Percentiles rank a stretch among this genome's conserved stretches.
Evolutionary conservation across 2,797 vertebrate species (phyloP).

Genomic region (Liasis olivaceus): DNA sequence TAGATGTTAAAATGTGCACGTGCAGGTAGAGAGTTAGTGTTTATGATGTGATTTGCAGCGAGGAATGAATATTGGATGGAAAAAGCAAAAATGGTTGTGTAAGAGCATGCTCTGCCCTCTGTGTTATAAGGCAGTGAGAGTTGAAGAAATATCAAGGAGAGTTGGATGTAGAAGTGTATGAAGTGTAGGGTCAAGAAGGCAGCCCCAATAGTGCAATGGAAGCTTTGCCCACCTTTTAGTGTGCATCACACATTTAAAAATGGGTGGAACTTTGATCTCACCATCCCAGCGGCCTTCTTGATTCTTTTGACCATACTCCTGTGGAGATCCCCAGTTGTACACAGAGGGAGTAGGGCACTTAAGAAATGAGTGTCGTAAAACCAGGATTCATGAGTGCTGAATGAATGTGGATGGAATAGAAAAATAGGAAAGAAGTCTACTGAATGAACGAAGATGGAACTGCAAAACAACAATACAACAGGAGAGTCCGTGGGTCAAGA

Average conservation of each 20-base stretch:
- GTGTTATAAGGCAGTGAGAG: not conserved
- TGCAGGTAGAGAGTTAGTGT: not conserved
- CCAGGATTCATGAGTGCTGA: not conserved
- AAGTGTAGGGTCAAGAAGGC: not conserved
- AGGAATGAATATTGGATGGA: not conserved
- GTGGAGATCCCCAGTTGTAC: not conserved
- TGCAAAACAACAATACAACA: not conserved
- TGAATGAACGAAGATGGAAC: not conserved
- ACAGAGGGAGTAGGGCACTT: not conserved
- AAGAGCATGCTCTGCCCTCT: not conserved
- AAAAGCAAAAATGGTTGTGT: not conserved
- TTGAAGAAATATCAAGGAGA: not conserved
- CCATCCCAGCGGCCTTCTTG: not conserved
- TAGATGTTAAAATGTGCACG: not conserved
- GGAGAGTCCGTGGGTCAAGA: not conserved
- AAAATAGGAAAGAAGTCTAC: not conserved
- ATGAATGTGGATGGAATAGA: not conserved
- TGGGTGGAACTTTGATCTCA: not conserved
- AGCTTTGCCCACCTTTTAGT: not conserved
- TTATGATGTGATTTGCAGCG: not conserved
- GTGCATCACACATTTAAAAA: not conserved
- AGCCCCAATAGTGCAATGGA: not conserved
- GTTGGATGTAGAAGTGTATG: not conserved
- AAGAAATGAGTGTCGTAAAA: not conserved
- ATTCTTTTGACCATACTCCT: not conserved